phyloP scores from a whole-genome alignment of 2,113 vertebrate genomes.

The Euleptes europaea region DNA sequence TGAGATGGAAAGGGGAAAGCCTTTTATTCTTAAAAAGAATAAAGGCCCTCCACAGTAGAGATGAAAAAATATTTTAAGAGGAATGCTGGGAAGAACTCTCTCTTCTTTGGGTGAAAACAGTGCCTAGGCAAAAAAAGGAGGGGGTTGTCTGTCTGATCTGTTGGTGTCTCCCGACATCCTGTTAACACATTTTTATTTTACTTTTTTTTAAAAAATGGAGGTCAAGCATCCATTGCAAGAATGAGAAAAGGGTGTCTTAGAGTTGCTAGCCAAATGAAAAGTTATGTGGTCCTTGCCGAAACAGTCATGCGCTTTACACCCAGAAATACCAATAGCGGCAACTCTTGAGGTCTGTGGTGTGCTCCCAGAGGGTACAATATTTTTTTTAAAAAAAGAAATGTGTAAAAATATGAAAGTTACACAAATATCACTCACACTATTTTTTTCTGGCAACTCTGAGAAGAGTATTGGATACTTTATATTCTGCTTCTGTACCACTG shows the following conservation, averaged over 20 bases:
- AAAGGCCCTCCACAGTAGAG: slow-evolving; percentile 54
- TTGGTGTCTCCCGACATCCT: not conserved
- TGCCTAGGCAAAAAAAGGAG: slow-evolving; percentile 2
- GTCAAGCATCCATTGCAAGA: not conserved
- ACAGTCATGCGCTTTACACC: too few species aligned
- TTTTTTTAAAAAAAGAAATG: too few species aligned
- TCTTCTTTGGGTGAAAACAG: slow-evolving; percentile 32
- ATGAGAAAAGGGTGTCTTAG: not conserved
- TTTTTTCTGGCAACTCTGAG: too few species aligned
- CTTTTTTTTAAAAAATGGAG: slow-evolving; percentile 17
- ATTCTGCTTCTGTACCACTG: too few species aligned
- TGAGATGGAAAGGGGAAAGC: slow-evolving; percentile 52
- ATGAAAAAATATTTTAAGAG: slow-evolving; percentile 63
- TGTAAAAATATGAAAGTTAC: too few species aligned
- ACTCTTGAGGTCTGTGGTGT: too few species aligned
- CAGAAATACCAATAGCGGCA: too few species aligned
- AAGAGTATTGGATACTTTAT: too few species aligned
- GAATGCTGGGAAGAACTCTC: slow-evolving; percentile 53
- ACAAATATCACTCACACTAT: too few species aligned
- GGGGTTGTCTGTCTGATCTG: not conserved
- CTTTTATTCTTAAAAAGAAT: slow-evolving; percentile 58
- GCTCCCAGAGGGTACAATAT: too few species aligned
- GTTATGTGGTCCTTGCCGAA: not conserved
- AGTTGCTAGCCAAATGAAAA: slow-evolving; percentile 5
- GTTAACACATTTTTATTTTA: not conserved